Percentiles rank a stretch among this genome's conserved stretches.
Evolutionary conservation across 1,140 invertebrate species (phyloP).

Genomic region (Vollenhovia emeryi): DNA sequence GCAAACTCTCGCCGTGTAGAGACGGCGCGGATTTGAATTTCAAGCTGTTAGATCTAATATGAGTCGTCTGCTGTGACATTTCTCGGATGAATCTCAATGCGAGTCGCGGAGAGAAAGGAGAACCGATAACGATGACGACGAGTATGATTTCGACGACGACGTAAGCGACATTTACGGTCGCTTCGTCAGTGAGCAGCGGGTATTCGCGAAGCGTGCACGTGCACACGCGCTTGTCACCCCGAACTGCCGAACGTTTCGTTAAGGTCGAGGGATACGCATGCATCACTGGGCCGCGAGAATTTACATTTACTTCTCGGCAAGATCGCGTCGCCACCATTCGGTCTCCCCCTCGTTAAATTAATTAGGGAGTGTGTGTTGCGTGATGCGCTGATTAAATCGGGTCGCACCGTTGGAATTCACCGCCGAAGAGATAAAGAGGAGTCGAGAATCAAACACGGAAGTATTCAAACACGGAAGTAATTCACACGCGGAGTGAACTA

Average conservation of each 20-base stretch:
- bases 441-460: neutral
- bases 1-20: neutral
- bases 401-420: neutral
- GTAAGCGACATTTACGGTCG: constrained; percentile 49
- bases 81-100: neutral
- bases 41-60: neutral
- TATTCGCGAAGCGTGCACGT: constrained; percentile 67
- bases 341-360: neutral
- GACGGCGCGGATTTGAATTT: neutral
- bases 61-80: neutral
- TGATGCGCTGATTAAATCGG: neutral
- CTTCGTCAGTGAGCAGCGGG: constrained; percentile 66
- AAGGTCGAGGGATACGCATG: neutral
- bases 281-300: neutral
- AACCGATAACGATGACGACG: constrained; percentile 24
- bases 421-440: neutral
- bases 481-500: neutral
- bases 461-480: neutral
- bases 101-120: constrained; percentile 14
- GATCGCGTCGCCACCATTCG: neutral
- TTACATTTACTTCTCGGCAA: neutral
- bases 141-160: constrained; percentile 44
- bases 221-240: constrained; percentile 24
- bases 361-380: neutral
- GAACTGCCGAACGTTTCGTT: neutral